phyloP scores from a whole-genome alignment of 2,888 invertebrate genomes.

The Cremastinae sp. region DNA sequence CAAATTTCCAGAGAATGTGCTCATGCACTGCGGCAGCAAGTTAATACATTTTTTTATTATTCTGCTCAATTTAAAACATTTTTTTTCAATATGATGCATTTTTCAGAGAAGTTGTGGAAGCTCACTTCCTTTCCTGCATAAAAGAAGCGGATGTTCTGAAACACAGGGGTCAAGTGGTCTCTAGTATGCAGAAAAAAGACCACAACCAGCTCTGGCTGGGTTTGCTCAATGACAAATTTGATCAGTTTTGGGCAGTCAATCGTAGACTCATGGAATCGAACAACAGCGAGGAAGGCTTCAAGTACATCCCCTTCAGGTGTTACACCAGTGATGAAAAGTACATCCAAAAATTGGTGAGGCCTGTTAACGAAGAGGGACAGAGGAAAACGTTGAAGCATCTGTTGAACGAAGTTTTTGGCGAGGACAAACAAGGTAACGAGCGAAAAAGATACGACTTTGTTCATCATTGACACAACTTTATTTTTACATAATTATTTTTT shows the following conservation, averaged over 20 bases:
- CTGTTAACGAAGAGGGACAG: slow-evolving; percentile 88
- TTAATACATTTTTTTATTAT: slow-evolving; percentile 75
- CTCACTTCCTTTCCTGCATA: slow-evolving; percentile 96
- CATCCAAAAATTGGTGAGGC: slow-evolving; percentile 88
- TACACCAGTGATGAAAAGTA: slow-evolving; percentile 86
- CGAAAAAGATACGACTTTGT: too few relatives aligned
- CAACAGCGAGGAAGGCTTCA: slow-evolving; percentile 90
- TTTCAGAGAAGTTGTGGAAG: slow-evolving; percentile 93
- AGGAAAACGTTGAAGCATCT: slow-evolving; percentile 88
- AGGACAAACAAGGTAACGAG: slow-evolving; percentile 71
- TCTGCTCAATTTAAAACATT: neutral
- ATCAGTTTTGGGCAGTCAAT: slow-evolving; percentile 99
- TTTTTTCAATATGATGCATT: neutral
- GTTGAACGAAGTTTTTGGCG: slow-evolving; percentile 85
- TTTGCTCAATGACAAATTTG: slow-evolving; percentile 97
- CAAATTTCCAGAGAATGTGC: slow-evolving; percentile 93
- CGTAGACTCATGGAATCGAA: slow-evolving; percentile 95
- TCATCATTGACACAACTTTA: neutral
- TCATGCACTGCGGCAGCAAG: slow-evolving; percentile 94
- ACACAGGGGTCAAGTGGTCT: slow-evolving; percentile 94
- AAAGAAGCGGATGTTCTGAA: slow-evolving; percentile 99
- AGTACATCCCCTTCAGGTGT: slow-evolving; percentile 94
- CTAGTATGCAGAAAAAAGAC: slow-evolving; percentile 97
- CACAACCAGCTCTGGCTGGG: slow-evolving; percentile 98
- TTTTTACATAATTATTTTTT: neutral